These are phyloP conservation scores for Aphelinus atriplicis DNA, from an alignment of 1,140 invertebrate species.

Conservation along the genomic window DNA sequence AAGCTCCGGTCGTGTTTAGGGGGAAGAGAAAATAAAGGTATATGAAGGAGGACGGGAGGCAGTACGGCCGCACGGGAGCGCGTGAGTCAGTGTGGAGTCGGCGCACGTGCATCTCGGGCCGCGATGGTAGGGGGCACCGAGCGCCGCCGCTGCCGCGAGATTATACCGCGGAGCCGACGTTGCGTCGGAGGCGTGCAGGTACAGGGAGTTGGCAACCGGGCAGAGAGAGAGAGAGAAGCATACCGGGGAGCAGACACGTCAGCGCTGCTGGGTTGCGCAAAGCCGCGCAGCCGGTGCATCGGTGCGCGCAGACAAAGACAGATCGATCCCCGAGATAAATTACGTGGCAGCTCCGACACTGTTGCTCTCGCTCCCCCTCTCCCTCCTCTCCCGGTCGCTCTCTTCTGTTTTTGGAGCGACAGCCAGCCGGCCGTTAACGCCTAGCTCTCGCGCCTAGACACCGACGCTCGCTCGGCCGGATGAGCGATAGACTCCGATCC, in stretches of 20 bases:
- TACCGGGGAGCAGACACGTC: not conserved
- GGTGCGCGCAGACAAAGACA: not conserved
- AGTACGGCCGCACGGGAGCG: not conserved
- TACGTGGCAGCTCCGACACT: not conserved
- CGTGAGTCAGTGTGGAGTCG: constrained; percentile 28
- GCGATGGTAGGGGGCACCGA: constrained; percentile 19
- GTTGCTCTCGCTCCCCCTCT: no score
- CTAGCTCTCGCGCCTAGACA: no score
- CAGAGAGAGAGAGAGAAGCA: constrained; percentile 17
- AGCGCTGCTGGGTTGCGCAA: not conserved
- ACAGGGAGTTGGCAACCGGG: not conserved
- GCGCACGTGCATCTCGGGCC: constrained; percentile 13
- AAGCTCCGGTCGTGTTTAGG: no score
- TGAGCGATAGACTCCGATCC: no score
- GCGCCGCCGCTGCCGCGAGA: not conserved
- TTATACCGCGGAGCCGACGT: not conserved
- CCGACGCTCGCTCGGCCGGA: no score
- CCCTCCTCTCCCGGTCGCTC: not conserved
- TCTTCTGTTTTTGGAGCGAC: not conserved
- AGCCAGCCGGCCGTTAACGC: not conserved
- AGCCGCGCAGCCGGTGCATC: not conserved
- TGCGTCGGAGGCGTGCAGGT: no score
- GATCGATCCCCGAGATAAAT: constrained; percentile 1
- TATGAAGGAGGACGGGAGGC: no score
- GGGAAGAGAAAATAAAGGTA: no score